Percentiles rank a stretch among this genome's conserved stretches.
Conservation (phyloP, 2,113 vertebrate genomes). For the Malaclemys terrapin region DNA sequence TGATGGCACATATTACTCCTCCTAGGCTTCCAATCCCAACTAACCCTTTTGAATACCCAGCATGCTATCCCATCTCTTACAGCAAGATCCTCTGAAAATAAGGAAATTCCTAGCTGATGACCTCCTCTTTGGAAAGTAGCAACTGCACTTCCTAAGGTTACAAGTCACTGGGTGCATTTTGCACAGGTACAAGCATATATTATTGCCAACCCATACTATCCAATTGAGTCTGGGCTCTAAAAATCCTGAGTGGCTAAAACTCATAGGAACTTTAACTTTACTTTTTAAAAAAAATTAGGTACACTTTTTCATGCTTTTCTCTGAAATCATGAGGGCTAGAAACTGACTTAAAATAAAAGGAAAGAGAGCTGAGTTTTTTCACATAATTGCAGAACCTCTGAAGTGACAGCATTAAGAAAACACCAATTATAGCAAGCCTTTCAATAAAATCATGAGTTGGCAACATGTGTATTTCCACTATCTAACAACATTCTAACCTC, state of each 20-base stretch:
- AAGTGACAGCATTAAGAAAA: neutral
- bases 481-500: neutral
- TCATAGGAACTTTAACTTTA: neutral
- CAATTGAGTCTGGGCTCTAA: neutral
- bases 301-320: neutral
- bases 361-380: neutral
- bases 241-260: fast-evolving
- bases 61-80: fast-evolving
- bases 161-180: neutral
- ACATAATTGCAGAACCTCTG: constrained; percentile 13
- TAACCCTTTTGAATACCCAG: neutral
- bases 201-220: neutral
- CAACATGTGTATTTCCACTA: neutral
- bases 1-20: neutral
- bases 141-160: neutral
- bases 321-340: neutral
- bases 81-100: neutral
- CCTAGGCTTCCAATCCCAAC: neutral
- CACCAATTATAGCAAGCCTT: constrained; percentile 13
- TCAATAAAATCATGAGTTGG: neutral
- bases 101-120: neutral
- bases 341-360: neutral
- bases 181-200: neutral
- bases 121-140: neutral
- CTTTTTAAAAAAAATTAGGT: neutral